A percentile compares a stretch with the other conserved stretches of the same genome.
These are phyloP conservation scores for Noctua comes DNA, from an alignment of 2,888 invertebrate genomes.

Conservation along the genomic window DNA sequence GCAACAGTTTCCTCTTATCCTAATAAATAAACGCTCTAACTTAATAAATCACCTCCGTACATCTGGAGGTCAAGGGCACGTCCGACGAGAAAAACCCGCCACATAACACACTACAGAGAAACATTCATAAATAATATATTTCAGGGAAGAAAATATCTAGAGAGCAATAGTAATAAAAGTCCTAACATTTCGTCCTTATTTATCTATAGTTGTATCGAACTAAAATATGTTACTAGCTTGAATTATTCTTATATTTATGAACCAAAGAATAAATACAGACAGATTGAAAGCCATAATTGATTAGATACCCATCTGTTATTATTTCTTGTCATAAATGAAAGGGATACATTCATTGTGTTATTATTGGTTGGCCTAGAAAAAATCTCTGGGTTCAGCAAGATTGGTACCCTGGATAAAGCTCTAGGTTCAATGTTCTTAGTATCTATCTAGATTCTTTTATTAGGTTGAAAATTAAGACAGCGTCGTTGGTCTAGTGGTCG, in stretches of 20 bases:
- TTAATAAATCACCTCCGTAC: constrained; percentile 34
- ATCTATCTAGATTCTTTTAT: not conserved
- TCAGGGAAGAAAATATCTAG: constrained; percentile 24
- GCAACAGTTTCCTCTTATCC: constrained; percentile 1
- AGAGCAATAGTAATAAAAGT: constrained; percentile 56
- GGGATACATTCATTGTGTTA: not conserved
- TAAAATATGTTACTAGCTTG: not conserved
- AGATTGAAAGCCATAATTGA: constrained; percentile 19
- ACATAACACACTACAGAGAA: constrained; percentile 52
- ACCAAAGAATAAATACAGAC: not conserved
- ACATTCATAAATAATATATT: constrained; percentile 67
- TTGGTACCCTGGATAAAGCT: not conserved
- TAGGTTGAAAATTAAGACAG: not conserved
- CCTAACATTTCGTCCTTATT: constrained; percentile 4
- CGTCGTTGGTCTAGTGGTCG: not conserved
- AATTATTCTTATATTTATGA: not conserved
- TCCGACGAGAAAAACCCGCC: constrained; percentile 18
- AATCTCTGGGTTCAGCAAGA: no score
- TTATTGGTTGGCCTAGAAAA: constrained; percentile 4
- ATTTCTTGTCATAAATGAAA: constrained; percentile 24
- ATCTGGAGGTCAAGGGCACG: constrained; percentile 42
- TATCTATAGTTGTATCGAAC: not conserved
- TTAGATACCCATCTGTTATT: constrained; percentile 22
- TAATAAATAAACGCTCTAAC: constrained; percentile 35
- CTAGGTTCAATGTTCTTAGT: not conserved